phyloP scores from a whole-genome alignment of 2,113 vertebrate species.

The Malaclemys terrapin region DNA sequence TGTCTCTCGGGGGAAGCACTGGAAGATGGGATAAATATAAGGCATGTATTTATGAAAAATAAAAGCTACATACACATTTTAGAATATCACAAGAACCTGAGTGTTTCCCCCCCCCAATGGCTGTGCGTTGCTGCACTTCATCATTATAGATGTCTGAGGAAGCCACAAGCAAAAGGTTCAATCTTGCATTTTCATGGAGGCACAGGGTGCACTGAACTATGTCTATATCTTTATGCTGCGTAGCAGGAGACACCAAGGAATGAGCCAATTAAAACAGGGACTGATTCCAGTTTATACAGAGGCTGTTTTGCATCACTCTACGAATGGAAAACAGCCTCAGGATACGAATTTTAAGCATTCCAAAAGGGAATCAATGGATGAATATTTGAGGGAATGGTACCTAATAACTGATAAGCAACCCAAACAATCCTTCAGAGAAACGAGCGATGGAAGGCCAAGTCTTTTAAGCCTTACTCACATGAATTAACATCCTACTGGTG shows the following conservation, averaged over 20 bases:
- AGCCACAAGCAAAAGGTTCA: neutral
- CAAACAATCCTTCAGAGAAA: neutral
- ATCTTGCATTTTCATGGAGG: neutral
- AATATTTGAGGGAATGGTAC: neutral
- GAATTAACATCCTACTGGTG: neutral
- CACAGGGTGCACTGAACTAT: neutral
- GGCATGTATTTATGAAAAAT: neutral
- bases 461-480: neutral
- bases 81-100: neutral
- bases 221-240: neutral
- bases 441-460: neutral
- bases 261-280: neutral
- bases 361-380: neutral
- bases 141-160: neutral
- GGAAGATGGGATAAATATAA: neutral
- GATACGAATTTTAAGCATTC: neutral
- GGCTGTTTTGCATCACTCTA: neutral
- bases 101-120: neutral
- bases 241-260: neutral
- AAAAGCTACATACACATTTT: slow-evolving; percentile 7
- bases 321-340: neutral
- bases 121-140: neutral
- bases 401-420: neutral
- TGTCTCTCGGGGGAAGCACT: slow-evolving; percentile 12
- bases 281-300: neutral